Evolutionary conservation across 2,888 invertebrate species (phyloP).

Genomic region (Anticlea derivata): DNA sequence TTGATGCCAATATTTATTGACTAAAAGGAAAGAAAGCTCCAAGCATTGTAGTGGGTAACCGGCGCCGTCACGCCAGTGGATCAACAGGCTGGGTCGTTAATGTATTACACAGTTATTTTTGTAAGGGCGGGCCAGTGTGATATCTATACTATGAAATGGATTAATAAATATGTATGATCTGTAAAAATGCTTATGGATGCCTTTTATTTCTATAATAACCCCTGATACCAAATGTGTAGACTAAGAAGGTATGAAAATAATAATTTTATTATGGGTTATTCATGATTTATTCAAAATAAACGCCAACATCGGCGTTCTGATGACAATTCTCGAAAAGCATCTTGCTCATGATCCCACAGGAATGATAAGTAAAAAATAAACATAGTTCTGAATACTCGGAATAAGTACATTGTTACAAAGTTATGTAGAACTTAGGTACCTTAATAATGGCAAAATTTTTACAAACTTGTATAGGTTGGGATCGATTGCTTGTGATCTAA

Average conservation of each 20-base stretch:
- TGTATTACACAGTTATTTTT: conserved; percentile 83
- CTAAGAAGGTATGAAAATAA: neutral
- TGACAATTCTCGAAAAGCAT: conserved; percentile 5
- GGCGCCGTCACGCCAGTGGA: conserved; percentile 67
- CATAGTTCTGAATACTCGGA: conserved; percentile 11
- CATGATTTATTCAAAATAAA: conserved; percentile 19
- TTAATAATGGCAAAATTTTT: too few species aligned
- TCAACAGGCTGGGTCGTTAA: conserved; percentile 72
- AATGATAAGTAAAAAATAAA: conserved; percentile 16
- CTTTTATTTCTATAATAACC: conserved; percentile 54
- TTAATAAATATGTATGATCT: conserved; percentile 84
- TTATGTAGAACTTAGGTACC: too few species aligned
- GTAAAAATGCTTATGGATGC: conserved; percentile 74
- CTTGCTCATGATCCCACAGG: conserved; percentile 15
- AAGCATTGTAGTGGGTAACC: conserved; percentile 34
- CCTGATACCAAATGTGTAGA: neutral
- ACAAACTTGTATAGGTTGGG: too few species aligned
- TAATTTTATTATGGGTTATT: neutral
- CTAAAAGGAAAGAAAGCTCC: conserved; percentile 39
- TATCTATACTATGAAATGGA: conserved; percentile 83
- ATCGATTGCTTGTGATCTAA: too few species aligned
- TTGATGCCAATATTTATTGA: conserved; percentile 72
- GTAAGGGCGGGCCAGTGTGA: conserved; percentile 84
- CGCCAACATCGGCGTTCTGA: conserved; percentile 11
- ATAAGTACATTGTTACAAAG: conserved; percentile 4